Evolutionary conservation across 2,888 invertebrate genomes (phyloP).

Genomic region (Eubasilissa splendida): DNA sequence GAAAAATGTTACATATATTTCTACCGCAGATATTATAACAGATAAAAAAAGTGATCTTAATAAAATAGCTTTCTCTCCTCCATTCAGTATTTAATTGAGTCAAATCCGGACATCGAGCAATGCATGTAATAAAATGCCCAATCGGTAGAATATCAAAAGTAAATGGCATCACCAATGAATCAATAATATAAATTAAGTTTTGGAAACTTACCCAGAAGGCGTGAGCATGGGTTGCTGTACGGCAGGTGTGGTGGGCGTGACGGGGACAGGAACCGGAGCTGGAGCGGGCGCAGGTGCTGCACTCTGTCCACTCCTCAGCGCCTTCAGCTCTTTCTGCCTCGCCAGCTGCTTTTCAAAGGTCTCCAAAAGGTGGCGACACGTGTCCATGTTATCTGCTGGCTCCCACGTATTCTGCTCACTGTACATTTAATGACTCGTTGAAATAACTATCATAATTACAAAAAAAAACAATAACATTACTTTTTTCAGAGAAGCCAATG

Average conservation of each 20-base stretch:
- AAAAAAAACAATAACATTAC: too few relatives aligned
- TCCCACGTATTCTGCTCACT: slow-evolving; percentile 91
- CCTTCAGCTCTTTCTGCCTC: slow-evolving; percentile 82
- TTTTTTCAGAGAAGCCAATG: background rate
- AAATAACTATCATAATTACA: background rate
- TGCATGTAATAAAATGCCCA: too few relatives aligned
- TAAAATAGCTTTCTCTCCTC: too few relatives aligned
- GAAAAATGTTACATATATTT: too few relatives aligned
- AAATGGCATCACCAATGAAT: too few relatives aligned
- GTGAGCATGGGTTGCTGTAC: slow-evolving; percentile 55
- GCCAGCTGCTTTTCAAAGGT: slow-evolving; percentile 87
- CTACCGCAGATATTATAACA: too few relatives aligned
- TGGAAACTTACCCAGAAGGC: slow-evolving; percentile 59
- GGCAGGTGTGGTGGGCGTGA: slow-evolving; percentile 46
- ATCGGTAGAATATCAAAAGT: too few relatives aligned
- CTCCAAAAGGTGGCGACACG: slow-evolving; percentile 83
- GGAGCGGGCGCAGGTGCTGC: slow-evolving; percentile 31
- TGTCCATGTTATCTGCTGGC: slow-evolving; percentile 82
- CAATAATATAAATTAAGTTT: too few relatives aligned
- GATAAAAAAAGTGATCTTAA: too few relatives aligned
- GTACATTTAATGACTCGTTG: background rate
- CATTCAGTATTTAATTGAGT: too few relatives aligned
- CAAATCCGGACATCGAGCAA: too few relatives aligned
- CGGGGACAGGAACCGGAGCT: slow-evolving; percentile 38
- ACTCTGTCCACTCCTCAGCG: slow-evolving; percentile 68